Evolutionary conservation across 2,888 invertebrate genomes (phyloP).

Genomic region (Scrobipalpa costella): DNA sequence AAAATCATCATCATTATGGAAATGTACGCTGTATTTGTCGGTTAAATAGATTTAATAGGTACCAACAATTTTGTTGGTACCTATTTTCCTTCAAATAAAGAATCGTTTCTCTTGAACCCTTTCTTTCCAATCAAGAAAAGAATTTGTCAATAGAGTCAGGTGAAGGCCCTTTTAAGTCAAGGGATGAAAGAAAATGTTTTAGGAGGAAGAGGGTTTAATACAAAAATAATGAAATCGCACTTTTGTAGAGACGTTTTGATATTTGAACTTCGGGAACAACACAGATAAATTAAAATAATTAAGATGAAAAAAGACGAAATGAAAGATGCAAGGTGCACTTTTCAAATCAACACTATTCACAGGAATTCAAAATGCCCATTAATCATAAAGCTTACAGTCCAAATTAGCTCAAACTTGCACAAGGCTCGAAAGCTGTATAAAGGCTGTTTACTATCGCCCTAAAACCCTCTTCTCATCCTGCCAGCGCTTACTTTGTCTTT

Average conservation of each 20-base stretch:
- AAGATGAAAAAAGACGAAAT: no score
- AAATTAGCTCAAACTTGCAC: no score
- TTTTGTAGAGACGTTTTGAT: conserved; percentile 8
- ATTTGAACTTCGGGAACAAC: not conserved
- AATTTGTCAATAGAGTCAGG: conserved; percentile 42
- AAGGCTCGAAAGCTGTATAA: no score
- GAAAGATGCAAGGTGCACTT: no score
- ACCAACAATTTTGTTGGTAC: not conserved
- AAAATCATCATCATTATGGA: not conserved
- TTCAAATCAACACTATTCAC: no score
- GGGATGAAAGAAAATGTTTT: not conserved
- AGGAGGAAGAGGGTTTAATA: not conserved
- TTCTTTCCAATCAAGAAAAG: conserved; percentile 37
- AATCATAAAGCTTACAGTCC: no score
- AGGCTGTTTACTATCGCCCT: no score
- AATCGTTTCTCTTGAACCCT: conserved; percentile 29
- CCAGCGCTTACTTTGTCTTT: conserved; percentile 50
- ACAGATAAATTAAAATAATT: no score
- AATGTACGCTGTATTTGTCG: not conserved
- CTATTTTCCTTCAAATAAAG: conserved; percentile 23
- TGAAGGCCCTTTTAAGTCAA: not conserved
- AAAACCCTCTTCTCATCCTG: no score
- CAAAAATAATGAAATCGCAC: not conserved
- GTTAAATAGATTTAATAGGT: not conserved
- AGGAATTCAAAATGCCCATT: no score